These are phyloP conservation scores for Ceratosolen solmsi DNA, from an alignment of 1,140 invertebrate species.

Conservation along the genomic window DNA sequence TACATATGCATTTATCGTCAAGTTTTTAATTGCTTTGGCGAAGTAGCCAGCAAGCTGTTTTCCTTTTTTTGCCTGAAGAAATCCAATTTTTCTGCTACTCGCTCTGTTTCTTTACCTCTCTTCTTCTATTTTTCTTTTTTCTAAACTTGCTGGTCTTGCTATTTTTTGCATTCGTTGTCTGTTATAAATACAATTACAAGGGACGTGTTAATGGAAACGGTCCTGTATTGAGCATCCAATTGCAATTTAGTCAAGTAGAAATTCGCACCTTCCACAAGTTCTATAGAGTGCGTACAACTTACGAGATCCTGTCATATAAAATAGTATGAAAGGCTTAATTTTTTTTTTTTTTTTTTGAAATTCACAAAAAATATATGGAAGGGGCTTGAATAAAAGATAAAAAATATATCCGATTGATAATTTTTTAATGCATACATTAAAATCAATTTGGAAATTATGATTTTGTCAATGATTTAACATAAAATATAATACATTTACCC, in stretches of 20 bases:
- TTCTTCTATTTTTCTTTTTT: not conserved
- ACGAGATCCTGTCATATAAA: no score
- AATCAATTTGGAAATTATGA: no score
- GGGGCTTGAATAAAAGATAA: no score
- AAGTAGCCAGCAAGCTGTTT: constrained; percentile 34
- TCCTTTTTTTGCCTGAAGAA: constrained; percentile 26
- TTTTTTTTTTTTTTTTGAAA: no score
- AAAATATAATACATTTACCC: no score
- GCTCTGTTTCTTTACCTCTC: not conserved
- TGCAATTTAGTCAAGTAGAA: not conserved
- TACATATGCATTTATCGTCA: constrained; percentile 51
- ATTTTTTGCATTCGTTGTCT: not conserved
- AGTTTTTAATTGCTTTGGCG: constrained; percentile 55
- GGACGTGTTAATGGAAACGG: constrained; percentile 4
- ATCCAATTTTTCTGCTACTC: constrained; percentile 26
- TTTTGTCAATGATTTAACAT: no score
- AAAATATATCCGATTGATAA: no score
- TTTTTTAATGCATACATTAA: no score
- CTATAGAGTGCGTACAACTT: not conserved
- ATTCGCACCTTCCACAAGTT: not conserved
- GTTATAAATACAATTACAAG: not conserved
- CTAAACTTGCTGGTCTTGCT: not conserved
- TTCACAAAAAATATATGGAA: no score
- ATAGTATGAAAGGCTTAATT: no score
- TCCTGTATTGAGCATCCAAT: constrained; percentile 15